Base-by-base conservation (phyloP, 2,797 vertebrate species). In the Cyprinella venusta region DNA sequence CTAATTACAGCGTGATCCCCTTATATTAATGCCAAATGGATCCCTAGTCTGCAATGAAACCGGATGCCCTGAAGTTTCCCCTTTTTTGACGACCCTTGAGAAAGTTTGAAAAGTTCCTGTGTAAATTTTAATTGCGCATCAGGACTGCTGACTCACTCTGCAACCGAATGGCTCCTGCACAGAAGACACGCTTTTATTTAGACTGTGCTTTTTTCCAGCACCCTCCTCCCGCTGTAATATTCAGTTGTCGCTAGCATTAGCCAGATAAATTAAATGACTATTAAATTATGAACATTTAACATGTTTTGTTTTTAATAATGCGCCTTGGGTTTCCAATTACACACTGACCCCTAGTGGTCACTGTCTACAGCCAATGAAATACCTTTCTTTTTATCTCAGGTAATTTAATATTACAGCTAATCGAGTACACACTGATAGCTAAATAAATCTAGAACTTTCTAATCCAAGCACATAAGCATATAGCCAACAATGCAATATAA, bases 301-400 rank as follows among this genome's bases (percentile, higher is more conserved):
- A 9, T 63, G 80, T 63, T 30, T 63, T 6, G 16, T 45, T 68
- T 82, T 68, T 85, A 76, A 48, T 70, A 36, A 90, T 87, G 82
- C 89, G 90, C 83, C 56, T 89, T 88, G 74, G 5, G 59, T 88
- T 75, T 85, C 87, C 86, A 88, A 86, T 86, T 88, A 82, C 79
- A 78, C 64, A 78, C 63, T 89, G 86, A 85, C 86, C 85, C 86
- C 89, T 86, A 80, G 84, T 89, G 85, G 85, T 89, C 88, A 86
- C 79, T 89, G 68, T 48, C 45, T 26, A 8, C 45, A 15, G 9
- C 21, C 13, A 36, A n/a, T 8, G 19, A 21, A 85, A 45, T 6
- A 38, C n/a, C 56, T 21, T 48, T 12, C 5, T 24, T 40, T 12
- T 38, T 6, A 21, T 68, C 21, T 54, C 30, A 38, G 15, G 19